A percentile compares a stretch with the other conserved stretches of the same genome.
Evolutionary conservation across 2,888 invertebrate genomes (phyloP).

Genomic region (Rhyacophila evoluta): DNA sequence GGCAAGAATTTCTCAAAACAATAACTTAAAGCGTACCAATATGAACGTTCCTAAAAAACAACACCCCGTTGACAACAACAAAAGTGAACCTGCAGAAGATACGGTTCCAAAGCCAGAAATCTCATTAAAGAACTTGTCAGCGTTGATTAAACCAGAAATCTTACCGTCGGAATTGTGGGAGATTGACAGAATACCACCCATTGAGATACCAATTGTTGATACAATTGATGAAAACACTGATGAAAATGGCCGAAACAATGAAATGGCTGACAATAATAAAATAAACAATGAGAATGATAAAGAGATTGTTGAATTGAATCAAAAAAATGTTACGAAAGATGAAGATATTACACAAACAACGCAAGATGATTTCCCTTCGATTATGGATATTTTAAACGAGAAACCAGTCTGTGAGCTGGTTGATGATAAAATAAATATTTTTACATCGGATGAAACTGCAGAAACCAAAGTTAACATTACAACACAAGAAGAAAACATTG

Average conservation of each 20-base stretch:
- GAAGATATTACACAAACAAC: background rate
- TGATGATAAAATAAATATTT: conserved; percentile 50
- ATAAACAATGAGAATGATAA: background rate
- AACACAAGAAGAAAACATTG: background rate
- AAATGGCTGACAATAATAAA: background rate
- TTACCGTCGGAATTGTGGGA: conserved; percentile 66
- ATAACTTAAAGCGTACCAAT: background rate
- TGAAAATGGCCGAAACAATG: background rate
- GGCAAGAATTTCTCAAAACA: background rate
- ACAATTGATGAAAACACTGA: background rate
- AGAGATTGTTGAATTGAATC: background rate
- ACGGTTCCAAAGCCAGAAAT: background rate
- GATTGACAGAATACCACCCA: conserved; percentile 64
- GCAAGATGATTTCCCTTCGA: conserved; percentile 65
- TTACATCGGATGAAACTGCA: background rate
- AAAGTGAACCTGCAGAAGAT: background rate
- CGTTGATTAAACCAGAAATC: conserved; percentile 55
- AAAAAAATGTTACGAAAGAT: background rate
- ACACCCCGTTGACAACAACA: background rate
- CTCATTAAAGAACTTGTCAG: conserved; percentile 37
- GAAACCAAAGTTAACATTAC: background rate
- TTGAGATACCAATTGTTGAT: background rate
- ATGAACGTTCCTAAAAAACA: background rate
- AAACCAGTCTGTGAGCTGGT: conserved; percentile 55
- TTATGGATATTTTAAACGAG: conserved; percentile 67